Evolutionary conservation across 1,140 invertebrate genomes (phyloP).

Genomic region (Venturia canescens): DNA sequence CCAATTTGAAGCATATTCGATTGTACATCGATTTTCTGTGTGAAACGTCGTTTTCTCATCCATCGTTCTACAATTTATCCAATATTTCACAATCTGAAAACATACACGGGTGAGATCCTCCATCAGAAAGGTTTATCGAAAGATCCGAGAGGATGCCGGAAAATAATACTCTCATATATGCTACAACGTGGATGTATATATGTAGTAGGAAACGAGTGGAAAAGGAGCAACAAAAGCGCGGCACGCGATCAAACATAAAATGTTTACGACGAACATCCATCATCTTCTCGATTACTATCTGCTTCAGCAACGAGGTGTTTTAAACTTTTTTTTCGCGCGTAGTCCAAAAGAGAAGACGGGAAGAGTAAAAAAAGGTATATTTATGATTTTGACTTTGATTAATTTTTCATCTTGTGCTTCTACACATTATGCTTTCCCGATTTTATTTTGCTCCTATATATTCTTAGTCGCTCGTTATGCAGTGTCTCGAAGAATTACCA

Average conservation of each 20-base stretch:
- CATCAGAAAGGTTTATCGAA: conserved; percentile 4
- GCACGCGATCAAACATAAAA: conserved; percentile 29
- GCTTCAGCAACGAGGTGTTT: conserved; percentile 26
- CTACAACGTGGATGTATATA: neutral
- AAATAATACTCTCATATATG: neutral
- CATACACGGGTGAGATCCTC: neutral
- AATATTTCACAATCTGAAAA: neutral
- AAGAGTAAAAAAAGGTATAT: conserved; percentile 14
- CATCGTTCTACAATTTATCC: neutral
- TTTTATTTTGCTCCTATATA: no score
- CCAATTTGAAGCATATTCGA: no score
- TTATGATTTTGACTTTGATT: conserved; percentile 21
- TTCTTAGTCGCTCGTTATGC: no score
- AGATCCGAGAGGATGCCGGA: neutral
- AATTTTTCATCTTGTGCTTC: neutral
- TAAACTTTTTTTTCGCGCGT: conserved; percentile 14
- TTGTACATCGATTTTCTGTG: neutral
- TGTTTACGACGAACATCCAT: conserved; percentile 40
- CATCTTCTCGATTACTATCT: conserved; percentile 31
- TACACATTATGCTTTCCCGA: no score
- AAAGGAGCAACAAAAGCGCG: neutral
- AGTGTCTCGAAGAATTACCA: no score
- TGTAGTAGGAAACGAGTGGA: neutral
- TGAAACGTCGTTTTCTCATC: neutral
- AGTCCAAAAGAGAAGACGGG: neutral